Conservation (phyloP, 2,113 vertebrate genomes). For the Limanda limanda region DNA sequence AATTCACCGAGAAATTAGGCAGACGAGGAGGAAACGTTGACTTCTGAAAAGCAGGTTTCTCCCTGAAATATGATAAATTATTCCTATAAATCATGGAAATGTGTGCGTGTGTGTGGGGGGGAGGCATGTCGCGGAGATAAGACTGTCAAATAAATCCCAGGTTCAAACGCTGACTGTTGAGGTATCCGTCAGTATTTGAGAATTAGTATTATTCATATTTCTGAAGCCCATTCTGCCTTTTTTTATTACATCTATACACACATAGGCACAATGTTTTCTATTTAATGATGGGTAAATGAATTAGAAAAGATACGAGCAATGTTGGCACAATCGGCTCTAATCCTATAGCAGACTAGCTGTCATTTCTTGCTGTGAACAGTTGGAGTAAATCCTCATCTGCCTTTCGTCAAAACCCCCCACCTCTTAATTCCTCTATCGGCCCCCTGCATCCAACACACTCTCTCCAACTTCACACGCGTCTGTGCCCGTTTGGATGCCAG, state of each 20-base stretch:
- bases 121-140: not conserved
- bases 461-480: slow-evolving; percentile 17
- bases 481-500: slow-evolving; percentile 25
- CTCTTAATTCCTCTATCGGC: slow-evolving; percentile 29
- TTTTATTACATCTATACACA: not conserved
- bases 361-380: slow-evolving; percentile 3
- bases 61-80: not conserved
- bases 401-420: not conserved
- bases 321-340: not conserved
- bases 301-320: slow-evolving; percentile 9
- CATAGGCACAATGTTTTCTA: not conserved
- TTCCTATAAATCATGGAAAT: too few relatives aligned
- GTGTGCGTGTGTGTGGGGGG: too few relatives aligned
- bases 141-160: not conserved
- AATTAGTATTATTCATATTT: not conserved
- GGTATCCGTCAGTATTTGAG: not conserved
- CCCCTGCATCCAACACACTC: slow-evolving; percentile 19
- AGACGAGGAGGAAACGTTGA: not conserved
- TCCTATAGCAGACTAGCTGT: not conserved
- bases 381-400: slow-evolving; percentile 12
- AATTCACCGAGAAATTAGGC: not conserved
- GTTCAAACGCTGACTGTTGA: not conserved
- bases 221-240: not conserved
- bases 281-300: slow-evolving; percentile 5
- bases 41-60: not conserved